A percentile compares a stretch with the other conserved stretches of the same genome.
phyloP scores from a whole-genome alignment of 1,140 invertebrate species.

The Bombus impatiens region DNA sequence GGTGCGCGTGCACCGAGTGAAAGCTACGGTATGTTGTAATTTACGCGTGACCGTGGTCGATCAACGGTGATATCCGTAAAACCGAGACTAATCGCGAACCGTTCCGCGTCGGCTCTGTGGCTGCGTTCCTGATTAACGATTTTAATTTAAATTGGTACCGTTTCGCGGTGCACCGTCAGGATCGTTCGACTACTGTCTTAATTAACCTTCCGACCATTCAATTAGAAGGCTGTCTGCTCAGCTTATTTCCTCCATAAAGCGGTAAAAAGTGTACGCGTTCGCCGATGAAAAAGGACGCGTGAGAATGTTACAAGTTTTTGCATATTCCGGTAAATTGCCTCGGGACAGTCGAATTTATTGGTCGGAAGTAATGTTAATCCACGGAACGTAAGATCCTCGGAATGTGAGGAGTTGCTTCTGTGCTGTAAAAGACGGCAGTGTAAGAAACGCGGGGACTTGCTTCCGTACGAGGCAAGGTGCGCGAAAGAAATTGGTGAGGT shows the following conservation, averaged over 20 bases:
- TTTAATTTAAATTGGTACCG: not conserved
- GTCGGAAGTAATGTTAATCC: not conserved
- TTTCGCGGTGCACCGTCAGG: not conserved
- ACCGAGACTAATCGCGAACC: not conserved
- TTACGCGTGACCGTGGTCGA: not conserved
- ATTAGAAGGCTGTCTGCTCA: not conserved
- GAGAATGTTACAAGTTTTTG: not conserved
- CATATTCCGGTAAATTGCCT: not conserved
- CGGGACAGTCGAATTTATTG: not conserved
- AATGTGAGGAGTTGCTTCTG: not conserved
- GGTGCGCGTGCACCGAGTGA: not conserved
- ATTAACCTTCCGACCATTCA: conserved; percentile 37
- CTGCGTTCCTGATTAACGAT: conserved; percentile 8
- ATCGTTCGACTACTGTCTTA: not conserved
- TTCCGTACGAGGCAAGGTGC: too few species aligned
- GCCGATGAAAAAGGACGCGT: not conserved
- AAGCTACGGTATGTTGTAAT: conserved; percentile 8
- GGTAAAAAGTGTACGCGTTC: not conserved
- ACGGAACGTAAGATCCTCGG: not conserved
- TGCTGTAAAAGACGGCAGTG: too few species aligned
- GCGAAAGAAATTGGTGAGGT: not conserved
- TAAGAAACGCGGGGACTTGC: too few species aligned
- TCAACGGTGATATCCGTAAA: not conserved
- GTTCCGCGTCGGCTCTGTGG: not conserved
- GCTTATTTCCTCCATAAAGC: not conserved